Evolutionary conservation across 2,113 vertebrate species (phyloP).

Genomic region (Pelvicachromis taeniatus): DNA sequence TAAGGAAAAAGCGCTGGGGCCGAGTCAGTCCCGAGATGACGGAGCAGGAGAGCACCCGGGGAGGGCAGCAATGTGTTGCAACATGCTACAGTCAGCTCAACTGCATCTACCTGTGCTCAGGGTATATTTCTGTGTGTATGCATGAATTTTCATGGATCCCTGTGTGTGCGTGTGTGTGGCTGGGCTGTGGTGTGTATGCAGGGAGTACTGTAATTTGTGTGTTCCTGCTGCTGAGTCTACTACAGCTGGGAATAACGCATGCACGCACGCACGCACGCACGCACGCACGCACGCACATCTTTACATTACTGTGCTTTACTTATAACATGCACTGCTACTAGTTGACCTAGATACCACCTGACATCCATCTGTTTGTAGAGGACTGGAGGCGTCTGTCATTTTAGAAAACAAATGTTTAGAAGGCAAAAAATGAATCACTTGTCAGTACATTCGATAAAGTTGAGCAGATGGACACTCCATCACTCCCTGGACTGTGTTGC

Average conservation of each 20-base stretch:
- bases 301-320: background rate
- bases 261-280: background rate
- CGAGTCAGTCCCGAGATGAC: constrained; percentile 48
- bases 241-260: background rate
- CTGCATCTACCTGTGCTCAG: background rate
- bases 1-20: background rate
- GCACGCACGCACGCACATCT: background rate
- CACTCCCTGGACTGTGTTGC: constrained; percentile 8
- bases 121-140: background rate
- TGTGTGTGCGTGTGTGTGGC: background rate
- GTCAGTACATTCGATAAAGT: constrained; percentile 32
- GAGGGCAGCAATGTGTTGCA: background rate
- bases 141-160: background rate
- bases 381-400: constrained; percentile 29
- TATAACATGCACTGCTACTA: background rate
- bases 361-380: constrained; percentile 10
- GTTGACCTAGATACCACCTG: constrained; percentile 31
- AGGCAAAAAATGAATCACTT: constrained; percentile 36
- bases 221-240: background rate
- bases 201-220: background rate
- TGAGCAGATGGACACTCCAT: constrained; percentile 36
- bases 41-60: background rate
- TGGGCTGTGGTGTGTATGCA: background rate
- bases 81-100: constrained; percentile 47
- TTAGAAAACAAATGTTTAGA: background rate